Conservation (phyloP, 1,140 invertebrate species). For the Hydropsyche tenuis region DNA sequence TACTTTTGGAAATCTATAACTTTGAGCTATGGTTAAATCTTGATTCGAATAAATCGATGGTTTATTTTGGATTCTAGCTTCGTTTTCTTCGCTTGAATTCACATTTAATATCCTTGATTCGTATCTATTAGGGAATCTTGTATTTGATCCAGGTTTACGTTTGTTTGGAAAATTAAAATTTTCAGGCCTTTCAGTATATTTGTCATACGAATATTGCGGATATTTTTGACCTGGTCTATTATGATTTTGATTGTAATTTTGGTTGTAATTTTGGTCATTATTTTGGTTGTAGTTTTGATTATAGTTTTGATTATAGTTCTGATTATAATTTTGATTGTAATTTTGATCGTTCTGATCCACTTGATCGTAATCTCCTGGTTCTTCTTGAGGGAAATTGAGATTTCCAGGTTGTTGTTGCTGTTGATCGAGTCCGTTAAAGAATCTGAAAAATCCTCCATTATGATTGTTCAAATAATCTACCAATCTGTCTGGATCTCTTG, state of each 20-base stretch:
- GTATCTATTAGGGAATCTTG: conserved; percentile 13
- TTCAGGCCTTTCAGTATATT: conserved; percentile 21
- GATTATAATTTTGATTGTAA: conserved; percentile 19
- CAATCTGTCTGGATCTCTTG: conserved; percentile 72
- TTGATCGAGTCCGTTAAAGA: conserved; percentile 66
- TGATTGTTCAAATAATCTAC: conserved; percentile 84
- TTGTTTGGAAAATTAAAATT: background rate
- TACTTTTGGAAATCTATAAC: conserved; percentile 35
- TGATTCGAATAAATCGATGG: conserved; percentile 15
- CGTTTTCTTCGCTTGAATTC: conserved; percentile 7
- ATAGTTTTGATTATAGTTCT: conserved; percentile 22
- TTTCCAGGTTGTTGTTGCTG: conserved; percentile 28
- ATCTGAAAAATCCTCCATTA: conserved; percentile 83
- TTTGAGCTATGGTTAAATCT: conserved; percentile 44
- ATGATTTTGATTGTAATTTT: background rate
- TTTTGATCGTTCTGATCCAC: background rate
- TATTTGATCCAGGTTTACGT: conserved; percentile 12
- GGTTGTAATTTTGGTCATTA: too few species aligned
- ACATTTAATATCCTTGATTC: background rate
- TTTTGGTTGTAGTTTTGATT: background rate
- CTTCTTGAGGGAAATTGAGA: background rate
- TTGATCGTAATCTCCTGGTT: background rate
- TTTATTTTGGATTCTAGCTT: conserved; percentile 47
- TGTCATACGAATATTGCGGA: conserved; percentile 34
- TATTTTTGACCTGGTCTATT: background rate